These are phyloP conservation scores for Drosophila meridionalis DNA, from an alignment of 2,888 invertebrate genomes.

Conservation along the genomic window DNA sequence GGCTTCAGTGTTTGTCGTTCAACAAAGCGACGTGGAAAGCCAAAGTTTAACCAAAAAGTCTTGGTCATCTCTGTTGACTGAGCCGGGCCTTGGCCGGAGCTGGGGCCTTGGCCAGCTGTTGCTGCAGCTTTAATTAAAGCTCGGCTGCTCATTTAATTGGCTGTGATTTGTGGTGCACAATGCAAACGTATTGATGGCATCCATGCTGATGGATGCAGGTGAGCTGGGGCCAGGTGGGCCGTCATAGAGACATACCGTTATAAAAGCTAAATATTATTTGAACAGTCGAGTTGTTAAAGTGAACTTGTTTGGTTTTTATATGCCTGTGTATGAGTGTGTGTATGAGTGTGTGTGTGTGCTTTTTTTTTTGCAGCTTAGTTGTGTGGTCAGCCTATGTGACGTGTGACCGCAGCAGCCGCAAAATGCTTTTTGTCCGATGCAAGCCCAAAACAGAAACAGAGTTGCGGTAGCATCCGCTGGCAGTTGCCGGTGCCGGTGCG, in stretches of 20 bases:
- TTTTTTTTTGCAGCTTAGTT: slow-evolving; percentile 33
- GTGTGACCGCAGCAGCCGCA: slow-evolving; percentile 51
- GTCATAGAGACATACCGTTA: not conserved
- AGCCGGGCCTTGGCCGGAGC: slow-evolving; percentile 10
- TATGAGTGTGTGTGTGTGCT: not conserved
- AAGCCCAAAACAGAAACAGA: slow-evolving; percentile 30
- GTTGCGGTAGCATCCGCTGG: slow-evolving; percentile 29
- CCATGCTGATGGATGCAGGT: not conserved
- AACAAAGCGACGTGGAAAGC: slow-evolving; percentile 57
- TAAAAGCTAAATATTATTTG: slow-evolving; percentile 41
- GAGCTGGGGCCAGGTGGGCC: not conserved
- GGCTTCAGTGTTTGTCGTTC: slow-evolving; percentile 38
- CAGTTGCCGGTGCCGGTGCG: not conserved
- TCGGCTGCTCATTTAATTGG: slow-evolving; percentile 74
- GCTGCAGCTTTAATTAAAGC: slow-evolving; percentile 67
- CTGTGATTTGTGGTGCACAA: slow-evolving; percentile 70
- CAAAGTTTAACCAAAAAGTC: slow-evolving; percentile 59
- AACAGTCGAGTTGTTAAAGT: slow-evolving; percentile 52
- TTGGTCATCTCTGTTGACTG: slow-evolving; percentile 38
- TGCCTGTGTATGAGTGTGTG: not conserved
- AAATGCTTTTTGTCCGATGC: slow-evolving; percentile 39
- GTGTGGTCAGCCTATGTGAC: slow-evolving; percentile 54
- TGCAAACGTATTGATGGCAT: slow-evolving; percentile 69
- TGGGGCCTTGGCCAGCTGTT: not conserved
- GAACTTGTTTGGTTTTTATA: slow-evolving; percentile 42